Evolutionary conservation across 2,113 vertebrate genomes (phyloP).

Genomic region (Solenodon paradoxus): DNA sequence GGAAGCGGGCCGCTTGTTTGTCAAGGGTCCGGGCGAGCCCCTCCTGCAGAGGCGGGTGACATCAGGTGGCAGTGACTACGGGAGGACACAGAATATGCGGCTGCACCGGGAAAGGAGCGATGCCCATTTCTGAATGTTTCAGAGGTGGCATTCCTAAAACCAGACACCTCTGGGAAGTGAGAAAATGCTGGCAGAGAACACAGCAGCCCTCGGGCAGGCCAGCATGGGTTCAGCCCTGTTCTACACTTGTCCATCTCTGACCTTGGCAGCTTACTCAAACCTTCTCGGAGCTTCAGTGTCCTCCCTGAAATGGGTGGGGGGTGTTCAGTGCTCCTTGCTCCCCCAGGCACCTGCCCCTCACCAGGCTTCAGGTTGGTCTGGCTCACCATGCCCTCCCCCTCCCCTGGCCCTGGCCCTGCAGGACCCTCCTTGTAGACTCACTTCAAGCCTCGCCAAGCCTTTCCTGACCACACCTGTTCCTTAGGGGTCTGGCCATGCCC

Average conservation of each 20-base stretch:
- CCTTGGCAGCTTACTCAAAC: neutral
- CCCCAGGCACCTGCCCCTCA: neutral
- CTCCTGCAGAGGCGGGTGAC: accelerated
- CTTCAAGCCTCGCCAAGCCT: neutral
- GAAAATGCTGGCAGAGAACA: neutral
- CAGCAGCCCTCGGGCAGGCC: neutral
- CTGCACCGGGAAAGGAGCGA: neutral
- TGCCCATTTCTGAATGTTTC: neutral
- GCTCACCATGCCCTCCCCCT: too few species aligned
- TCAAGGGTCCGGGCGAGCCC: neutral
- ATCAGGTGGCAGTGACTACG: accelerated
- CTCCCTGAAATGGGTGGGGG: neutral
- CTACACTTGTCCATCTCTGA: neutral
- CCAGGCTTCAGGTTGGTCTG: neutral
- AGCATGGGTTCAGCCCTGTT: neutral
- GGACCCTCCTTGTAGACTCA: neutral
- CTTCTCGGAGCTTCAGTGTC: neutral
- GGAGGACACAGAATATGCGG: too few species aligned
- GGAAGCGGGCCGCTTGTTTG: too few species aligned
- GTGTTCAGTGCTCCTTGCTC: accelerated
- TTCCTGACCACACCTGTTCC: neutral
- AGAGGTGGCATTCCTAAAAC: neutral
- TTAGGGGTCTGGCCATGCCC: accelerated
- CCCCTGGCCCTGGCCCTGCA: neutral
- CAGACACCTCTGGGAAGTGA: neutral